Conservation (phyloP, 1,140 invertebrate species). For the Ips typographus region DNA sequence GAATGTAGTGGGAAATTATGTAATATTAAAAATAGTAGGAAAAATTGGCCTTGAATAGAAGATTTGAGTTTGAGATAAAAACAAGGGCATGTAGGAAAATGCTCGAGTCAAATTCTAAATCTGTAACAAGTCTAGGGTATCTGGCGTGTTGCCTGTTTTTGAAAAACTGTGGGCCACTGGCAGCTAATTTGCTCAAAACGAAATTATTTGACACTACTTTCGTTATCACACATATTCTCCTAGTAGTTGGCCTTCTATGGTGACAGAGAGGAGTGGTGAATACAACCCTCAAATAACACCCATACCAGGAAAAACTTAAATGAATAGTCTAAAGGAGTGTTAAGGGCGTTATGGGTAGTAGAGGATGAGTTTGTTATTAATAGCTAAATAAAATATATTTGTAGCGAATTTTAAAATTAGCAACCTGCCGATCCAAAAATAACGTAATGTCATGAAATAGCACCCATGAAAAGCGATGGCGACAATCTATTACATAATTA, state of each 20-base stretch:
- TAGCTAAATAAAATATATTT: slow-evolving; percentile 41
- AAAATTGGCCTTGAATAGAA: slow-evolving; percentile 23
- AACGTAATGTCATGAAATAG: slow-evolving; percentile 44
- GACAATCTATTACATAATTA: slow-evolving; percentile 42
- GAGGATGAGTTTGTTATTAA: slow-evolving; percentile 38
- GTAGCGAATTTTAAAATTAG: slow-evolving; percentile 46
- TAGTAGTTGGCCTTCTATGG: slow-evolving; percentile 22
- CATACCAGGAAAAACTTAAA: not conserved
- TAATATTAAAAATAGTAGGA: slow-evolving; percentile 10
- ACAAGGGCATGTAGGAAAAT: slow-evolving; percentile 37
- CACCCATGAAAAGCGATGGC: slow-evolving; percentile 38
- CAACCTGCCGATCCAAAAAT: slow-evolving; percentile 44
- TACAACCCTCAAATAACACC: too few species aligned
- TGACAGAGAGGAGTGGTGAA: not conserved
- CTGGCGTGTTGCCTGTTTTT: slow-evolving; percentile 49
- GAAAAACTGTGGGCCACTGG: slow-evolving; percentile 41
- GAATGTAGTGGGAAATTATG: not conserved
- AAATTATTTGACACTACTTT: slow-evolving; percentile 31
- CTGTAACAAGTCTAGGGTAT: slow-evolving; percentile 48
- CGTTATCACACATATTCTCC: slow-evolving; percentile 33
- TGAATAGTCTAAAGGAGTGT: slow-evolving; percentile 1
- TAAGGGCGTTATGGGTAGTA: not conserved
- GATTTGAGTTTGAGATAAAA: slow-evolving; percentile 23
- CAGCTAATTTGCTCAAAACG: slow-evolving; percentile 39
- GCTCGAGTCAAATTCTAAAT: slow-evolving; percentile 45